Base-by-base conservation (phyloP, 2,113 vertebrate genomes). In the Ivindomyrus marchei region DNA sequence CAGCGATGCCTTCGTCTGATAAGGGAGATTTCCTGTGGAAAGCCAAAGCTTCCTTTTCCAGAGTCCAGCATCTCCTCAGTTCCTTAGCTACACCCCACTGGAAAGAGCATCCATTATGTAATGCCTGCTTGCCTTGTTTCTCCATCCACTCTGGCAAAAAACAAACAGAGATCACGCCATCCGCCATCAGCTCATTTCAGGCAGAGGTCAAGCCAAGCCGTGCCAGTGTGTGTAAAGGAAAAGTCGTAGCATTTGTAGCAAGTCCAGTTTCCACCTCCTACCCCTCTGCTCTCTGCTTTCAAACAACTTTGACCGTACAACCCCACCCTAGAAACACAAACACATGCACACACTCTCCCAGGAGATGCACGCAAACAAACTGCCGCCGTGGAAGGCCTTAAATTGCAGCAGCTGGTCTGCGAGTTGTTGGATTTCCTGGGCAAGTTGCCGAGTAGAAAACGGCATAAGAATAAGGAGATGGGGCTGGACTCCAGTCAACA, bases 371-470 rank as follows among this genome's bases (percentile, higher is more conserved):
- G 70, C 85, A 87, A 90, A 52, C 83, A 85, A 47, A 47, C 83
- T 36, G 31, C n/a, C 36, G 50, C 50, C 49, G 17, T 19, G 85
- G 13, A 52, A 31, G 27, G n/a, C 85, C 85, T 53, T 74, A 74
- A 92, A 84, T 46, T 56, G 90, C 89, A 88, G 49, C 66, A 74
- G 88, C 85, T 52, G 42, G 91, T 89, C 87, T 91, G 45, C 85
- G 88, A 92, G 53, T 52, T 49, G 56, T 90, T 85, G 77, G 70
- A 89, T 89, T 88, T 89, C 90, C 91, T 88, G 85, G 91, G 90
- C 90, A 10, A 10, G 36, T 36, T 52, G 90, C 91, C 91, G 90
- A 77, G 49, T 83, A 53, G 74, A 15, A 77, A 70, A 77, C 85
- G 83, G 90, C 80, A 70, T 70, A 90, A 85, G 85, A 88, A 58